Evolutionary conservation across 1,140 invertebrate species (phyloP).

Genomic region (Drosophila nigrodunni): DNA sequence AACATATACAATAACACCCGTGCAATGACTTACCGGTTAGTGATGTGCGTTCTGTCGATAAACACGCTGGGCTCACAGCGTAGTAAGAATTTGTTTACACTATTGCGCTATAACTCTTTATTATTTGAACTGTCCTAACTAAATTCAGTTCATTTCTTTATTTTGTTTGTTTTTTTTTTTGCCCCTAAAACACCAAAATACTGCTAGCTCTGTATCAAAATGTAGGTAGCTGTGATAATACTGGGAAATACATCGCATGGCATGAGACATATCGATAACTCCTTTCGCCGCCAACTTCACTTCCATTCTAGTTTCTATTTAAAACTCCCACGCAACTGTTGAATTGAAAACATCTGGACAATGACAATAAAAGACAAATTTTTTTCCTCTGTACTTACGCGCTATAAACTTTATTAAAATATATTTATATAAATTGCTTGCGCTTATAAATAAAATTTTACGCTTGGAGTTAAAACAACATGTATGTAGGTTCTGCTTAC

Average conservation of each 20-base stretch:
- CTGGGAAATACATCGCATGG: neutral
- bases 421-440: constrained; percentile 80
- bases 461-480: constrained; percentile 77
- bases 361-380: neutral
- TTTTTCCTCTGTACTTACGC: constrained; percentile 48
- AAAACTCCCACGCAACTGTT: neutral
- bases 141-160: too few species aligned
- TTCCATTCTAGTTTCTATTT: neutral
- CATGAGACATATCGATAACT: neutral
- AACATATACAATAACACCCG: constrained; percentile 20
- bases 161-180: too few species aligned
- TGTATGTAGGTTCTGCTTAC: constrained; percentile 61
- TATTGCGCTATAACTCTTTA: neutral
- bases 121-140: too few species aligned
- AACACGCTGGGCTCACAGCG: neutral
- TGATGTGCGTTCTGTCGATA: constrained; percentile 26
- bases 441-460: constrained; percentile 74
- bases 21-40: constrained; percentile 45
- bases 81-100: too few species aligned
- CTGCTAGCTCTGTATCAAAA: too few species aligned
- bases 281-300: neutral
- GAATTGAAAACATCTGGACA: too few species aligned
- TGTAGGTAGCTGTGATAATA: too few species aligned
- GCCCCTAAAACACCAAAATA: too few species aligned
- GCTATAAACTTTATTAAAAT: constrained; percentile 81